phyloP scores from a whole-genome alignment of 2,797 vertebrate genomes.

The Zonotrichia albicollis region DNA sequence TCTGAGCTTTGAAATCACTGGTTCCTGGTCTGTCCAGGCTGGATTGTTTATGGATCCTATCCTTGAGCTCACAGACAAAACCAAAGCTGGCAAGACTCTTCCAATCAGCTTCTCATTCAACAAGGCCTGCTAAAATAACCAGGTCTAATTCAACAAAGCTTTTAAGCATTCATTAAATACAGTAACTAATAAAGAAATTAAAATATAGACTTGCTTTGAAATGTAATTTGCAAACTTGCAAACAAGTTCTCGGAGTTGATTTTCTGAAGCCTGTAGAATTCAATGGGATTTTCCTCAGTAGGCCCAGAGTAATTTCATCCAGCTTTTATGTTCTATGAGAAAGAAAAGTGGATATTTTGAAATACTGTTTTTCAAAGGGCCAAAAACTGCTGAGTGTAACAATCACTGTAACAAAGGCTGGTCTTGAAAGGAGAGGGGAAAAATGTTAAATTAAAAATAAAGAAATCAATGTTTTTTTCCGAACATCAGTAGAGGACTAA shows the following conservation, averaged over 20 bases:
- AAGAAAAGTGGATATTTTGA: background rate
- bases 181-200: background rate
- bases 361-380: background rate
- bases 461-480: background rate
- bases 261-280: background rate
- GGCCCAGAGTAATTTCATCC: background rate
- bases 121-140: background rate
- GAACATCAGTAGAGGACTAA: background rate
- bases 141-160: background rate
- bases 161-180: background rate
- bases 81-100: background rate
- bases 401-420: background rate
- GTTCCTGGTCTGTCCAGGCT: background rate
- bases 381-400: background rate
- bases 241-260: background rate
- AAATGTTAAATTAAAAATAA: background rate
- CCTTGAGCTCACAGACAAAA: background rate
- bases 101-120: background rate
- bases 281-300: background rate
- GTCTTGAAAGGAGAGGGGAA: background rate
- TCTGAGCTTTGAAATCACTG: background rate
- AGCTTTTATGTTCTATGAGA: background rate
- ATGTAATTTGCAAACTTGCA: background rate
- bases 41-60: background rate
- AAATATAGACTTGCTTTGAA: background rate